phyloP scores from a whole-genome alignment of 2,888 invertebrate species.

The Priocnemis perturbator region DNA sequence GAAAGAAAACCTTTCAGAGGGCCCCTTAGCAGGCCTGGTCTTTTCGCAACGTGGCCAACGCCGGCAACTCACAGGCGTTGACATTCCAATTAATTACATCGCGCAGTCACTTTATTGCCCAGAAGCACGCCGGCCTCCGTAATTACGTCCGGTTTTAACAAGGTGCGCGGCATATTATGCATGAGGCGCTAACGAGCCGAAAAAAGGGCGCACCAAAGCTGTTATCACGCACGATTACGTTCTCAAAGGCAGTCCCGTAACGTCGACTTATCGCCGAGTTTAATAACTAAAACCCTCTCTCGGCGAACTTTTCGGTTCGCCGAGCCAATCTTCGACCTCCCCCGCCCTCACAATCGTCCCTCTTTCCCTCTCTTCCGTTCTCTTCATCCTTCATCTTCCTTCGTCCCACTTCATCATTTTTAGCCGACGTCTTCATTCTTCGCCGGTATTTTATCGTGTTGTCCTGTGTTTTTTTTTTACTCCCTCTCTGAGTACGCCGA shows the following conservation, averaged over 20 bases:
- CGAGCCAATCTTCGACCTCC: too few species aligned
- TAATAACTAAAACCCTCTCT: too few species aligned
- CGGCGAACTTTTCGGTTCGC: too few species aligned
- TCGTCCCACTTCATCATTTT: neutral
- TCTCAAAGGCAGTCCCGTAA: too few species aligned
- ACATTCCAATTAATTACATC: constrained; percentile 5
- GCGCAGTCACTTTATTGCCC: neutral
- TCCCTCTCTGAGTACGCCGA: too few species aligned
- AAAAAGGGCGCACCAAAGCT: too few species aligned
- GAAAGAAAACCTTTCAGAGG: neutral
- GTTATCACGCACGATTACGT: too few species aligned
- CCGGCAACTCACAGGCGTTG: neutral
- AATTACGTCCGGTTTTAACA: constrained; percentile 3
- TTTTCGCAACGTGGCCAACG: neutral
- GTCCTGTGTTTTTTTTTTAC: too few species aligned
- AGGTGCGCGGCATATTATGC: too few species aligned
- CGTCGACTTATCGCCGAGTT: too few species aligned
- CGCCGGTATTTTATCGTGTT: neutral
- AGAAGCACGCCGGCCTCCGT: neutral
- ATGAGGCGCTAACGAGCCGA: too few species aligned
- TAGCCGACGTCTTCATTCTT: neutral
- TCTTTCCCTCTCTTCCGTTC: neutral
- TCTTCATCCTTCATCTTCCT: neutral
- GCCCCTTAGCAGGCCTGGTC: neutral
- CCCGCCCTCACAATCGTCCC: neutral